Evolutionary conservation across 2,113 vertebrate species (phyloP), one percentile per base, ranked within the genome.

Genomic region (Pedetes capensis): DNA sequence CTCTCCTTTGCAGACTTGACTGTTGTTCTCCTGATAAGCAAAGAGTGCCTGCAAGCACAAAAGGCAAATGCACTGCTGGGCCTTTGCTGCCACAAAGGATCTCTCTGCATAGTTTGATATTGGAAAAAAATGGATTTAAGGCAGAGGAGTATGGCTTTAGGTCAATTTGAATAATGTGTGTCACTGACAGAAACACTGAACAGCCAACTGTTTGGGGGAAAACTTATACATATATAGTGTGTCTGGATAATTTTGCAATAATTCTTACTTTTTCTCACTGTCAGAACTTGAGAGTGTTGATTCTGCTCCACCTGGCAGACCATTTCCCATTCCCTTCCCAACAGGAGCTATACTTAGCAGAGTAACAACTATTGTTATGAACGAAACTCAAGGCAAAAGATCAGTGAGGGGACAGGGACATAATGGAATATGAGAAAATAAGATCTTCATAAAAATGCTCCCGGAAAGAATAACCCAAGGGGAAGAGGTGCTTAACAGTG

Each of bases 1-100:
- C 10, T 25, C 51, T 78, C 39, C 42, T 90, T 92, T 89, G 81
- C 90, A 93, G 23, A n/a, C 96, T 97, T 94, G 53, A 91, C 96
- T 95, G 44, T 17, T 91, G 44, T 71, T 97, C 87, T 63, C 87
- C 72, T 55, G 81, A 76, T 44, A 89, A 92, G 87, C 83, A 72
- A 87, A 93, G 39, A n/a, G 14, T 57, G 74, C 74, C 82, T 83
- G 66, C 0, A 51, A 87, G 87, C 83, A 88, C 82, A 49, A 29
- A 61, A 92, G 82, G 34, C 49, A 57, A 72, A 51, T 4, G 42
- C 23, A 71, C 5, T 89, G 90, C 16, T 34, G 69, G 83, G 72
- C 8, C 55, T 49, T 42, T 57, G 6, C 37, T 44, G n/a, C 71
- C 1, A 6, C 63, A 18, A 53, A 88, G 93, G 17, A 87, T 63